phyloP scores from a whole-genome alignment of 2,888 invertebrate species.

The Agrilus mali region DNA sequence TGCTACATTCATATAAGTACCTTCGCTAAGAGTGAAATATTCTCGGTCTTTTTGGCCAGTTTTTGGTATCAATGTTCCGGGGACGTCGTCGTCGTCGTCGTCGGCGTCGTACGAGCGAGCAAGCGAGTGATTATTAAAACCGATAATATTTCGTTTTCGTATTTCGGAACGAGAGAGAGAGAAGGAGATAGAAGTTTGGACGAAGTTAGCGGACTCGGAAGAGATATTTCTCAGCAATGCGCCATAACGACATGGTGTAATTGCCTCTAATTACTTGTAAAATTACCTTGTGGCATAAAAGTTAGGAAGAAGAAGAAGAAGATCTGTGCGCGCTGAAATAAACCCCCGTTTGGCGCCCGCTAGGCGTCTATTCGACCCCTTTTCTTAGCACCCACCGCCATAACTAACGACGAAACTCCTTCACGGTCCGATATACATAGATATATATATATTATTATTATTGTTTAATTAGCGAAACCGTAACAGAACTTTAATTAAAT shows the following conservation, averaged over 20 bases:
- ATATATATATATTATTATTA: slow-evolving; percentile 20
- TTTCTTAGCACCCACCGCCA: slow-evolving; percentile 9
- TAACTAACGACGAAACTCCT: slow-evolving; percentile 12
- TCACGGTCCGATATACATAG: slow-evolving; percentile 12
- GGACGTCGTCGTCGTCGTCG: too few species aligned
- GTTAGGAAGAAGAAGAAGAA: slow-evolving; percentile 27
- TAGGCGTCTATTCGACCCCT: slow-evolving; percentile 14
- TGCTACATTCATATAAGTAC: too few species aligned
- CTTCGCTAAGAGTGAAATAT: too few species aligned
- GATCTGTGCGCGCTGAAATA: slow-evolving; percentile 21
- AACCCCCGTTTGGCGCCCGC: slow-evolving; percentile 24
- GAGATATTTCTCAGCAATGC: slow-evolving; percentile 32
- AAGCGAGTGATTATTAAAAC: slow-evolving; percentile 3
- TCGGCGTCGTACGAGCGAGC: background rate
- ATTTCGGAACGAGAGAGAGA: slow-evolving; percentile 14
- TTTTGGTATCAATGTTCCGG: too few species aligned
- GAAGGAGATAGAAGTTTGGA: slow-evolving; percentile 13
- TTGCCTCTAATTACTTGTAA: slow-evolving; percentile 40
- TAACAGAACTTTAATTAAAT: slow-evolving; percentile 33
- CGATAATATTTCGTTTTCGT: slow-evolving; percentile 29
- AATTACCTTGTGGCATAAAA: slow-evolving; percentile 39
- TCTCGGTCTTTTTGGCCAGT: too few species aligned
- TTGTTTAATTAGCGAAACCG: slow-evolving; percentile 31
- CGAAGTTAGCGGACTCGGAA: slow-evolving; percentile 25
- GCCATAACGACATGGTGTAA: slow-evolving; percentile 37